Evolutionary conservation across 1,140 invertebrate genomes (phyloP).

Genomic region (Trichonephila inaurata): DNA sequence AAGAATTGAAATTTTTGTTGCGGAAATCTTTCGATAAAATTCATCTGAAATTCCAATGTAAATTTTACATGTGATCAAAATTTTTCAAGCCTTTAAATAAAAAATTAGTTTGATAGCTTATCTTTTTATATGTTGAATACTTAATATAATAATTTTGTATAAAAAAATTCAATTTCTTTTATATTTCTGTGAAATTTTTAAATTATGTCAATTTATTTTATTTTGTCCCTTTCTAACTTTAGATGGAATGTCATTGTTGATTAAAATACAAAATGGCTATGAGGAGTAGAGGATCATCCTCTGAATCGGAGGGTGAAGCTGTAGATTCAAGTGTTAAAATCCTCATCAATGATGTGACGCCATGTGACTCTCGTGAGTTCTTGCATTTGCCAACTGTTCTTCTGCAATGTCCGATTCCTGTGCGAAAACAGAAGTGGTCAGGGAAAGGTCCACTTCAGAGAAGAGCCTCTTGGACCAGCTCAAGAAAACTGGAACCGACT

Average conservation of each 20-base stretch:
- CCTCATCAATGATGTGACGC: constrained; percentile 76
- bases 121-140: no score
- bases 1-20: no score
- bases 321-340: constrained; percentile 72
- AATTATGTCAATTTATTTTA: not conserved
- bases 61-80: no score
- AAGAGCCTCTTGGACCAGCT: constrained; percentile 48
- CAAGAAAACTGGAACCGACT: not conserved
- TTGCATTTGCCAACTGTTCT: constrained; percentile 15
- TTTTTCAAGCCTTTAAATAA: no score
- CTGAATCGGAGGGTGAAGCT: constrained; percentile 62
- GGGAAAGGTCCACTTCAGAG: constrained; percentile 15
- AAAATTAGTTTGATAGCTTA: no score
- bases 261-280: constrained; percentile 15
- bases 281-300: constrained; percentile 49
- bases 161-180: no score
- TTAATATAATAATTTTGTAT: no score
- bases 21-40: no score
- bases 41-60: no score
- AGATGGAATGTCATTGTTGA: constrained; percentile 48
- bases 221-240: not conserved
- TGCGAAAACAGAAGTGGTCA: not conserved
- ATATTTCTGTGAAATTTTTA: no score
- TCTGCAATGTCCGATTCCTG: not conserved
- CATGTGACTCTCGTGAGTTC: constrained; percentile 73